Conservation (phyloP, 2,797 vertebrate species). For the Esox lucius region DNA sequence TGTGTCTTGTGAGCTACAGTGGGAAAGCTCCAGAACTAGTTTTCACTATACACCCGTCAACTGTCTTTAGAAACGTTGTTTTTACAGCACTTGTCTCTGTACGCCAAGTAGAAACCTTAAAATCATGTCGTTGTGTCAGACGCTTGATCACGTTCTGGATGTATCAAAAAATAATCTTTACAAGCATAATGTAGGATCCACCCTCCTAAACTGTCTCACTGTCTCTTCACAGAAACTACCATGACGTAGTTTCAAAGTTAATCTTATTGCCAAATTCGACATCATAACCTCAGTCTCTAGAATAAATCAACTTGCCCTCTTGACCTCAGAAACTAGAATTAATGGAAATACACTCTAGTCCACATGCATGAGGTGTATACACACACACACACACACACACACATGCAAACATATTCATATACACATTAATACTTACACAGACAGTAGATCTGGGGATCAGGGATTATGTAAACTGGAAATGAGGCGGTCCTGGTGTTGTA, state of each 20-base stretch:
- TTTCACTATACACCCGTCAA: too few species aligned
- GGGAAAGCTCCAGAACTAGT: too few species aligned
- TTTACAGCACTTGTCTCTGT: neutral
- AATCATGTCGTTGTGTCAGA: neutral
- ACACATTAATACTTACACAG: neutral
- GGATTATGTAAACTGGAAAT: conserved; percentile 60
- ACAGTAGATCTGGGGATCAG: neutral
- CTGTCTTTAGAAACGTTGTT: neutral
- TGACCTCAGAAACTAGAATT: neutral
- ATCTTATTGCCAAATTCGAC: neutral
- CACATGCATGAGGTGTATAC: neutral
- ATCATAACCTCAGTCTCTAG: too few species aligned
- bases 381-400: neutral
- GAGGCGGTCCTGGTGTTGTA: conserved; percentile 49
- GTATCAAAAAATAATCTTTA: neutral
- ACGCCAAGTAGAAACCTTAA: neutral
- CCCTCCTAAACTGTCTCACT: neutral
- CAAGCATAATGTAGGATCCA: neutral
- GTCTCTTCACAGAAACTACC: neutral
- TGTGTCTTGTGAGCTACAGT: too few species aligned
- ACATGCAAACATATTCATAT: conserved; percentile 12
- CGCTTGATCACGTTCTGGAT: neutral
- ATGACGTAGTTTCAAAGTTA: neutral
- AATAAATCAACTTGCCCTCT: too few species aligned
- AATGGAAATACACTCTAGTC: neutral